phyloP scores from a whole-genome alignment of 1,140 invertebrate genomes.

The Copidosoma floridanum region DNA sequence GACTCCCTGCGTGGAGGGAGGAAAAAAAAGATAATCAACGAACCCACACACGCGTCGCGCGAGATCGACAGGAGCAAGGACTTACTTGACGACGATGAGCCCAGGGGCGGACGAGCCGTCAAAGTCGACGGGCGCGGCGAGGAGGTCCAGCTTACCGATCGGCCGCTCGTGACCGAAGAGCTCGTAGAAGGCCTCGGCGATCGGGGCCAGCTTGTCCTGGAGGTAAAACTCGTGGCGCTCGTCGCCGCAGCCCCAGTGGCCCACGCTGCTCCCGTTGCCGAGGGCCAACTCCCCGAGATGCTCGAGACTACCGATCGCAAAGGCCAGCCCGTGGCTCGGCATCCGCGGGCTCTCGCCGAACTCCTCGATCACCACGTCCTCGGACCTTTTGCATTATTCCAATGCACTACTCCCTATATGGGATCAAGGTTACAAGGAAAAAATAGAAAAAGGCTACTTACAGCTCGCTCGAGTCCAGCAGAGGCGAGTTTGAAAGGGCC shows the following conservation, averaged over 20 bases:
- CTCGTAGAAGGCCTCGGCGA: conserved; percentile 59
- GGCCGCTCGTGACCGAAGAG: conserved; percentile 61
- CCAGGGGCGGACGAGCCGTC: conserved; percentile 53
- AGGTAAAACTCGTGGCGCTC: conserved; percentile 56
- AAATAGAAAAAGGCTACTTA: too few species aligned
- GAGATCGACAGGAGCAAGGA: too few species aligned
- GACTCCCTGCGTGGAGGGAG: conserved; percentile 39
- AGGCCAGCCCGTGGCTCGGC: conserved; percentile 11
- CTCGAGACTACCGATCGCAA: conserved; percentile 4
- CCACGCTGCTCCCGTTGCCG: background rate
- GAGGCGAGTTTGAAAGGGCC: conserved; percentile 50
- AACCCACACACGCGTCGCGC: too few species aligned
- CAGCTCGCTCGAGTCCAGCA: conserved; percentile 34
- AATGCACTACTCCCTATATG: too few species aligned
- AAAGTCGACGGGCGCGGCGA: conserved; percentile 65
- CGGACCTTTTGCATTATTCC: too few species aligned
- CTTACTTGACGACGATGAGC: conserved; percentile 55
- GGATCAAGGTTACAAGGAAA: too few species aligned
- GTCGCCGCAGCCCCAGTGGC: background rate
- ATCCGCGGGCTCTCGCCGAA: background rate
- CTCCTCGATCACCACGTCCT: background rate
- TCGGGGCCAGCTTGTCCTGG: conserved; percentile 55
- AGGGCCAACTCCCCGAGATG: background rate
- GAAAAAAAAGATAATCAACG: too few species aligned
- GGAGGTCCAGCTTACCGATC: conserved; percentile 63